Percentiles rank a stretch among this genome's conserved stretches.
These are phyloP conservation scores for Myathropa florea DNA, from an alignment of 2,888 invertebrate species.

Conservation along the genomic window DNA sequence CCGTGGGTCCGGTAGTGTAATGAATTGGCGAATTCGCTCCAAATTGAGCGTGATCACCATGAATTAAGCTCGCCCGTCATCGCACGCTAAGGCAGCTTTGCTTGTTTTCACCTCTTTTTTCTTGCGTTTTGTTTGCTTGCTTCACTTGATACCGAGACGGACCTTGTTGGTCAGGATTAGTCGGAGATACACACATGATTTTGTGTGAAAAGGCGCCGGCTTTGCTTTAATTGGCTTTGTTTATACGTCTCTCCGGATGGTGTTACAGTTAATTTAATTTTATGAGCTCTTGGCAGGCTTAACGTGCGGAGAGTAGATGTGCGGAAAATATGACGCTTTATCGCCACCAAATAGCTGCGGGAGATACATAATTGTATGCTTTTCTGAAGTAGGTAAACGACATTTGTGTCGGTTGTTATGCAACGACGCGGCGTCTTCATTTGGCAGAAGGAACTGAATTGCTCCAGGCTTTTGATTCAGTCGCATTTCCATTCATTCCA, in stretches of 20 bases:
- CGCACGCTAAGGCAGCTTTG: not conserved
- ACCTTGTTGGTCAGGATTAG: constrained; percentile 21
- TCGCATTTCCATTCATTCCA: too few relatives aligned
- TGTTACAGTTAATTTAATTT: not conserved
- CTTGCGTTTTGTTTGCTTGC: not conserved
- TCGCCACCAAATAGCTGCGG: not conserved
- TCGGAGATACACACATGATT: not conserved
- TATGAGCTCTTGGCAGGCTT: not conserved
- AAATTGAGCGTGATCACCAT: constrained; percentile 46
- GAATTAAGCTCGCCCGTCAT: constrained; percentile 25
- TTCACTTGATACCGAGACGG: not conserved
- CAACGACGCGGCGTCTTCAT: too few relatives aligned
- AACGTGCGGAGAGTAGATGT: not conserved
- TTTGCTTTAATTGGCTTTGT: not conserved
- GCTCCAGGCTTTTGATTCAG: too few relatives aligned
- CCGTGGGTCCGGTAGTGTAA: constrained; percentile 38
- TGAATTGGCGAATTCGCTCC: constrained; percentile 41
- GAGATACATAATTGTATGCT: too few relatives aligned
- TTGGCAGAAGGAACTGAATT: too few relatives aligned
- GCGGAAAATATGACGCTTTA: not conserved
- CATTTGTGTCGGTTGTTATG: too few relatives aligned
- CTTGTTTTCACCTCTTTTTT: not conserved
- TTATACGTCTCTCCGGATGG: not conserved
- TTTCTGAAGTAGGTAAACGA: too few relatives aligned
- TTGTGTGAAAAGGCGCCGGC: constrained; percentile 17